Conservation (phyloP, 2,888 invertebrate genomes). For the Meghimatium bilineatum region DNA sequence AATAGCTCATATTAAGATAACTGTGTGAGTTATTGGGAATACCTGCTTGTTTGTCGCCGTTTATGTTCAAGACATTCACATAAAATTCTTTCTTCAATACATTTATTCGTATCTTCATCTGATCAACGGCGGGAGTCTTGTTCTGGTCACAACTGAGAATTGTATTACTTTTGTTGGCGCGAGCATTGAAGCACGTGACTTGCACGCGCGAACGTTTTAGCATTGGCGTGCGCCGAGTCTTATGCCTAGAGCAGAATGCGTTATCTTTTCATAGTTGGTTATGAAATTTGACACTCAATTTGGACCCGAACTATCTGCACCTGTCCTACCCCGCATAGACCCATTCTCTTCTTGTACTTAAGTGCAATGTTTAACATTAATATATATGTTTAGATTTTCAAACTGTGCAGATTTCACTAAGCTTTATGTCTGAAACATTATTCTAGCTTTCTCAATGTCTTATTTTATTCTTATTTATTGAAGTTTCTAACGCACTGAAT, state of each 20-base stretch:
- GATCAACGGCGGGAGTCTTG: neutral
- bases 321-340: slow-evolving; percentile 1
- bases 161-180: slow-evolving; percentile 21
- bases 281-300: slow-evolving; percentile 7
- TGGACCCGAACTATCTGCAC: slow-evolving; percentile 28
- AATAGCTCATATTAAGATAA: neutral
- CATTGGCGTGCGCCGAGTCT: neutral
- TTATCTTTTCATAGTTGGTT: slow-evolving; percentile 26
- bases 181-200: slow-evolving; percentile 8
- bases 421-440: no score
- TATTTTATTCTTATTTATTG: no score
- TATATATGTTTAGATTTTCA: no score
- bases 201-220: slow-evolving; percentile 28
- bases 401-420: no score
- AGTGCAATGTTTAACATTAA: no score
- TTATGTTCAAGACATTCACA: neutral
- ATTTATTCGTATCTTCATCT: slow-evolving; percentile 10
- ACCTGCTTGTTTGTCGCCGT: neutral
- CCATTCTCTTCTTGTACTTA: no score
- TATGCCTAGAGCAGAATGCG: slow-evolving; percentile 3
- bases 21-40: neutral
- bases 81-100: no score
- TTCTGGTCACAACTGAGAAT: neutral
- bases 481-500: no score
- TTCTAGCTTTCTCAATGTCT: no score